phyloP scores from a whole-genome alignment of 2,797 vertebrate genomes.

The Lacerta agilis region DNA sequence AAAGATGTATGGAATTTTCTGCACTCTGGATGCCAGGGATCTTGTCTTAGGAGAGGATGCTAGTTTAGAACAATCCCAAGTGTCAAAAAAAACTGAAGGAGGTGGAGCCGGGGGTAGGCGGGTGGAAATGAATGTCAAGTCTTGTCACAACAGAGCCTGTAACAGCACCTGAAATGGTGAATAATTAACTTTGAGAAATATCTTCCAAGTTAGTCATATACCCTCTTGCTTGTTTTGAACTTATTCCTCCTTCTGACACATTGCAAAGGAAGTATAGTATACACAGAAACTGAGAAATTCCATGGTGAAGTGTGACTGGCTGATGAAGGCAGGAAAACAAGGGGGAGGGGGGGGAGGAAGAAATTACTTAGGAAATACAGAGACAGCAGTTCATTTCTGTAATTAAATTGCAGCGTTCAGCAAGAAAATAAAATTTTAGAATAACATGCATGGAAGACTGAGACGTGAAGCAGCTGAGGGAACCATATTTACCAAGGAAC shows the following conservation, averaged over 20 bases:
- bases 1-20: too few species aligned
- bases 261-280: neutral
- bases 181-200: neutral
- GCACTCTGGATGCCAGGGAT: neutral
- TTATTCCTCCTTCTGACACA: neutral
- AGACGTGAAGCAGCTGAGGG: neutral
- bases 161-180: neutral
- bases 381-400: neutral
- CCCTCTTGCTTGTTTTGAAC: neutral
- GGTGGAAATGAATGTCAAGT: neutral
- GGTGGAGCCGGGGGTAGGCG: too few species aligned
- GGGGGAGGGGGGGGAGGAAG: neutral
- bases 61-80: neutral
- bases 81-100: neutral
- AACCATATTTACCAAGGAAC: neutral
- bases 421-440: neutral
- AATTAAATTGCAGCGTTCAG: too few species aligned
- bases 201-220: neutral
- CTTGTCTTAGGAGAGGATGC: neutral
- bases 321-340: neutral
- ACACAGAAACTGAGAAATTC: rapidly evolving
- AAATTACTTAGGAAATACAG: neutral
- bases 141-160: neutral
- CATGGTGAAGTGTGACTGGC: neutral
- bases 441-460: neutral